Conservation (phyloP, 2,797 vertebrate species). For the Macroramphosus scolopax region DNA sequence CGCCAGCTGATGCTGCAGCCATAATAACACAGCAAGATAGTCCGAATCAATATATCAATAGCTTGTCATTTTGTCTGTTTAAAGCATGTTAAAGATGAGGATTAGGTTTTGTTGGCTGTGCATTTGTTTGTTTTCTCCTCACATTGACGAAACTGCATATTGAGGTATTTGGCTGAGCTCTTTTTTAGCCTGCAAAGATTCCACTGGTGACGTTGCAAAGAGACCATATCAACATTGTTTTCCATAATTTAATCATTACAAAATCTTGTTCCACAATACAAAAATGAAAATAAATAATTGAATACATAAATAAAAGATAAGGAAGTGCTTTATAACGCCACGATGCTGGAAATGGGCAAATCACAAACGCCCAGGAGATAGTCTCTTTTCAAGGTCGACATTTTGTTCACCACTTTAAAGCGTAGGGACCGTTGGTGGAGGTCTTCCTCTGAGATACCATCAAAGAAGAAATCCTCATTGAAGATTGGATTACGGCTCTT, state of each 20-base stretch:
- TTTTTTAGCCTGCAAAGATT: no score
- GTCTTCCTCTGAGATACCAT: slow-evolving; percentile 81
- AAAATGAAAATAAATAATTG: slow-evolving; percentile 64
- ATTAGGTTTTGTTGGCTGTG: neutral
- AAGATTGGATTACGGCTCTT: slow-evolving; percentile 88
- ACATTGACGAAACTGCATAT: no score
- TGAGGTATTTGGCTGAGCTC: no score
- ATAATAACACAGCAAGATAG: no score
- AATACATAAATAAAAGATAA: slow-evolving; percentile 47
- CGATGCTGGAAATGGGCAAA: slow-evolving; percentile 74
- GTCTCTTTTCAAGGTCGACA: slow-evolving; percentile 85
- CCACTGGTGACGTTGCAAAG: slow-evolving; percentile 45
- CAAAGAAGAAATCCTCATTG: slow-evolving; percentile 92
- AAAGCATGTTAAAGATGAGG: no score
- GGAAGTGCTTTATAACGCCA: slow-evolving; percentile 52
- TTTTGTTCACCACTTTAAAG: slow-evolving; percentile 86
- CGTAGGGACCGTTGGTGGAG: slow-evolving; percentile 76
- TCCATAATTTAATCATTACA: slow-evolving; percentile 69
- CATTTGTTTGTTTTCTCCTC: no score
- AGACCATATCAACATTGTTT: slow-evolving; percentile 37
- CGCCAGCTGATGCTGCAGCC: slow-evolving; percentile 26
- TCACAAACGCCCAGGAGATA: slow-evolving; percentile 78
- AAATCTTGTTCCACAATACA: slow-evolving; percentile 58
- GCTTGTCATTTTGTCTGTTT: no score
- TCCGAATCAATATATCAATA: no score